Conservation (phyloP, 2,113 vertebrate species). For the Talpa occidentalis region DNA sequence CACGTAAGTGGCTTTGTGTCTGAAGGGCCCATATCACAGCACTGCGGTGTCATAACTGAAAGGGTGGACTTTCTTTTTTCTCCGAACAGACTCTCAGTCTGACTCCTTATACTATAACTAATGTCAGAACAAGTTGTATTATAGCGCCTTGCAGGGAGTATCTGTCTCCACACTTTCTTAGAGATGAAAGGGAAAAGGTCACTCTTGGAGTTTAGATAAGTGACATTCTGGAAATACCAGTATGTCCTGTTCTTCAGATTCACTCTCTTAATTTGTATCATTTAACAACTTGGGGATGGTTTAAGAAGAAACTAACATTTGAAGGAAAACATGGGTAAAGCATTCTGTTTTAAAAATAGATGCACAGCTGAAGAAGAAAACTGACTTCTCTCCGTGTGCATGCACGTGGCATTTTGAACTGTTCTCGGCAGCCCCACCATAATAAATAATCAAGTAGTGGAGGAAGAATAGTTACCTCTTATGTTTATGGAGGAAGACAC, state of each 20-base stretch:
- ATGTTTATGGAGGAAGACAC: not conserved
- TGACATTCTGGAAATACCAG: slow-evolving; percentile 76
- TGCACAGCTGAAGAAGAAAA: slow-evolving; percentile 49
- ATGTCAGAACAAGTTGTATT: not conserved
- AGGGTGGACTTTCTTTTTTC: not conserved
- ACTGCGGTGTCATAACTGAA: not conserved
- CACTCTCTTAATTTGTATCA: slow-evolving; percentile 55
- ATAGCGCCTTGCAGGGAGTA: not conserved
- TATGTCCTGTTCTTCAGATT: slow-evolving; percentile 59
- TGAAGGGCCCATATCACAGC: not conserved
- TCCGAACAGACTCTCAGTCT: not conserved
- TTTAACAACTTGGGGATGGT: slow-evolving; percentile 54
- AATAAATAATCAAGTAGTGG: not conserved
- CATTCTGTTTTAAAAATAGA: slow-evolving; percentile 70
- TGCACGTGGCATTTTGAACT: slow-evolving; percentile 34
- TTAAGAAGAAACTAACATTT: slow-evolving; percentile 72
- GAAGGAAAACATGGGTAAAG: slow-evolving; percentile 49
- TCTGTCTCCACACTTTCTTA: slow-evolving; percentile 40
- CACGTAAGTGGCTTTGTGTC: not conserved
- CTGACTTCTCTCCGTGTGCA: not conserved
- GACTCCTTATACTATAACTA: not conserved
- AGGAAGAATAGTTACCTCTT: not conserved
- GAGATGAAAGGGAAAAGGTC: slow-evolving; percentile 6
- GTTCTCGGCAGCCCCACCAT: not conserved
- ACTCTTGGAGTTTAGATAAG: slow-evolving; percentile 27